phyloP scores from a whole-genome alignment of 2,797 vertebrate genomes.

The Natrix natrix region DNA sequence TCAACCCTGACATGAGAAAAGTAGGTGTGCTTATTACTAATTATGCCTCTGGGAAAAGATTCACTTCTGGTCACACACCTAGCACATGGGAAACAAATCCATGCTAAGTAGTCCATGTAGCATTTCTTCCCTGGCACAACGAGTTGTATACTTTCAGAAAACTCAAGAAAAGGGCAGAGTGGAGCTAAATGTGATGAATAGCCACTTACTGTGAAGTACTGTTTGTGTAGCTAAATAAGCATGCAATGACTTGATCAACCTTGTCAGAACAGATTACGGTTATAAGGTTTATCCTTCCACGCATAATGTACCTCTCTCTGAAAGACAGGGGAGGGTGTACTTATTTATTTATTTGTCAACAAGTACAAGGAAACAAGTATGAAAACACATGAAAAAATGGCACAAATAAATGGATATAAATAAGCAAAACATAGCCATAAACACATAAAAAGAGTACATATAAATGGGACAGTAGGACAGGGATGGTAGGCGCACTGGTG shows the following conservation, averaged over 20 bases:
- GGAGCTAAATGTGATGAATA: constrained; percentile 25
- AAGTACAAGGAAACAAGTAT: too few relatives aligned
- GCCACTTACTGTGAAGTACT: background rate
- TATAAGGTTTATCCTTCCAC: background rate
- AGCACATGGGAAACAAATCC: constrained; percentile 24
- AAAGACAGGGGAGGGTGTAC: background rate
- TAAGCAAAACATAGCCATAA: too few relatives aligned
- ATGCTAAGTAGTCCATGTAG: background rate
- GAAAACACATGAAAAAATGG: too few relatives aligned
- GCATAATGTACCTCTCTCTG: background rate
- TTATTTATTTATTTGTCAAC: too few relatives aligned
- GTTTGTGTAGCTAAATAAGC: background rate
- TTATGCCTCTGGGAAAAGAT: constrained; percentile 39
- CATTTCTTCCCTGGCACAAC: constrained; percentile 22
- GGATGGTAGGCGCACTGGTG: too few relatives aligned
- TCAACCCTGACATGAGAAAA: background rate
- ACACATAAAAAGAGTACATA: too few relatives aligned
- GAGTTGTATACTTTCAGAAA: background rate
- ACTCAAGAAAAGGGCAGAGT: background rate
- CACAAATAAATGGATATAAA: too few relatives aligned
- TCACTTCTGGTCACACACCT: background rate
- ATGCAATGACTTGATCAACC: constrained; percentile 10
- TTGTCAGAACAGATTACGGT: background rate
- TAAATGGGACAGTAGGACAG: too few relatives aligned
- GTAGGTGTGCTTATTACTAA: background rate